These are phyloP conservation scores for Sinocyclocheilus maitianheensis DNA, from an alignment of 2,113 vertebrate species.

Conservation along the genomic window DNA sequence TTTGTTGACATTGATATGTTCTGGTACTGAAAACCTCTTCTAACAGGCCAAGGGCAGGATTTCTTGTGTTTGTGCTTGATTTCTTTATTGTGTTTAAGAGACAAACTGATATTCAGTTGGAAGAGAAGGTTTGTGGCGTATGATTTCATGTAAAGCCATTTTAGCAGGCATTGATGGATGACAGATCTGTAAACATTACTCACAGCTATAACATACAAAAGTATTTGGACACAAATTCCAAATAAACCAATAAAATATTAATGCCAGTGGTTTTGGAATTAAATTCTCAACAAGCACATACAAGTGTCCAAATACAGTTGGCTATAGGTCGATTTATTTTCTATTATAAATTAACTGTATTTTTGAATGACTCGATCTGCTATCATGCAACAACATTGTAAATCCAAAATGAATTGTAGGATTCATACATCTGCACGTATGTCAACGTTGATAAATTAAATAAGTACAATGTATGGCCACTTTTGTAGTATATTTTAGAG, in stretches of 20 bases:
- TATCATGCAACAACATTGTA: neutral
- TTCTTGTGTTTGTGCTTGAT: neutral
- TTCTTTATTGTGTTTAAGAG: neutral
- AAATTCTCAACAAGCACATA: neutral
- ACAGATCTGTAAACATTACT: neutral
- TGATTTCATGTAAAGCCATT: neutral
- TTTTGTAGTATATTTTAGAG: neutral
- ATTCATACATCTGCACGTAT: neutral
- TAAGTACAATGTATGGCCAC: neutral
- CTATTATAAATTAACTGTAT: neutral
- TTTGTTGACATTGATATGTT: neutral
- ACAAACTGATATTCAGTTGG: slow-evolving; percentile 38
- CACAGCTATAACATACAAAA: neutral
- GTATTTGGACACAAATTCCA: neutral
- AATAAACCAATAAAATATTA: neutral
- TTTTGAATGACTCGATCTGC: neutral
- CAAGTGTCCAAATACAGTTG: neutral
- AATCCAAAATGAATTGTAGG: neutral
- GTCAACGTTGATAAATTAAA: neutral
- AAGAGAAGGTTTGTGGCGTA: neutral
- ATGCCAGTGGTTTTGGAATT: neutral
- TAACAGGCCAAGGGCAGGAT: neutral
- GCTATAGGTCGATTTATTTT: neutral
- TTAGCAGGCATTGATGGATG: neutral
- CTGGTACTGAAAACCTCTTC: neutral